These are phyloP conservation scores for Neoarius graeffei DNA, from an alignment of 2,113 vertebrate genomes.

Conservation along the genomic window DNA sequence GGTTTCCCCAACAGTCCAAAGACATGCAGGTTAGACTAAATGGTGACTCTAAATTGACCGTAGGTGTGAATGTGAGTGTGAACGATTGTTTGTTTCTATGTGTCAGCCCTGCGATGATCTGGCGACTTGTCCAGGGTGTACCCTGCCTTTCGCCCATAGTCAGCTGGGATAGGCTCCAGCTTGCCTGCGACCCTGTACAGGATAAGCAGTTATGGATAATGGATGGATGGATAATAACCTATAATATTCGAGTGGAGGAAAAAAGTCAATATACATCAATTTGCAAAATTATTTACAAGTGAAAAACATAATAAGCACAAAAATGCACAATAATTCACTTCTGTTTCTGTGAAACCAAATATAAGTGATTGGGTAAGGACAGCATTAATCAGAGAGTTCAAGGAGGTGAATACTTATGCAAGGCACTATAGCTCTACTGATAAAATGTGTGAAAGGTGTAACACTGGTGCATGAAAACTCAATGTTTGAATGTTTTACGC, in stretches of 20 bases:
- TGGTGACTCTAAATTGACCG: no score
- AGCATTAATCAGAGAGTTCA: neutral
- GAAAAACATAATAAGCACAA: neutral
- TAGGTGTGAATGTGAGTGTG: no score
- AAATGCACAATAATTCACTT: neutral
- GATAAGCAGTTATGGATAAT: no score
- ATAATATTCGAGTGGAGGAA: neutral
- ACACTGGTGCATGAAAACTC: neutral
- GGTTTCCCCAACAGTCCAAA: no score
- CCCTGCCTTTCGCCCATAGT: no score
- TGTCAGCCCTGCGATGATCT: no score
- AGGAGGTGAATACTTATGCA: neutral
- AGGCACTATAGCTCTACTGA: neutral
- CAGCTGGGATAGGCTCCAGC: no score
- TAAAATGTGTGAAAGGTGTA: neutral
- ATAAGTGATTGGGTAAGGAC: neutral
- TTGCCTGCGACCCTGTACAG: no score
- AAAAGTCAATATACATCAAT: neutral
- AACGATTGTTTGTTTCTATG: no score
- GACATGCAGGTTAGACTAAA: no score
- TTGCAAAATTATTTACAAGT: neutral
- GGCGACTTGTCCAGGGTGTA: no score
- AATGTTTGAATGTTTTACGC: neutral
- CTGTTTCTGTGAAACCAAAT: neutral
- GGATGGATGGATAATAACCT: neutral